These are phyloP conservation scores for Meiosimyza platycephala DNA, from an alignment of 2,888 invertebrate genomes.

Conservation along the genomic window DNA sequence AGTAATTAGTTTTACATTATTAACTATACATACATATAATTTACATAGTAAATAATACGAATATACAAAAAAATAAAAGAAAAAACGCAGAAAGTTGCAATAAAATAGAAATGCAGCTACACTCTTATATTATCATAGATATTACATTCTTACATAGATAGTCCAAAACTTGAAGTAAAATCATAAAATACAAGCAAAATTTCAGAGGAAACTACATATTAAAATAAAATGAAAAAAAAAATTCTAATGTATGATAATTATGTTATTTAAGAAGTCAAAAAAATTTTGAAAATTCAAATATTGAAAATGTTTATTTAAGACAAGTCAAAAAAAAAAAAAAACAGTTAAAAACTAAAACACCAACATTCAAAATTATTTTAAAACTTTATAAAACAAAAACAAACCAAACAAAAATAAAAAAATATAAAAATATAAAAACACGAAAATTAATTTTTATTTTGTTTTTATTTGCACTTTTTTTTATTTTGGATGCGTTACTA, in stretches of 20 bases:
- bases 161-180: constrained; percentile 9
- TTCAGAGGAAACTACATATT: background rate
- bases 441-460: constrained; percentile 15
- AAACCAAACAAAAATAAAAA: constrained; percentile 38
- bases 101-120: background rate
- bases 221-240: constrained; percentile 13
- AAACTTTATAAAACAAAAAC: constrained; percentile 37
- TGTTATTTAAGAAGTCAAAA: constrained; percentile 3
- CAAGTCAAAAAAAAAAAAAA: background rate
- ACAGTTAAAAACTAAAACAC: constrained; percentile 33
- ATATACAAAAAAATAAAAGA: constrained; percentile 14
- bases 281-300: constrained; percentile 24
- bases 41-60: constrained; percentile 1
- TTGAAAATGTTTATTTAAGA: background rate
- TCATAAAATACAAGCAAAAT: no score
- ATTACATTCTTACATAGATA: constrained; percentile 11
- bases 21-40: background rate
- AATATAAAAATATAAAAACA: constrained; percentile 9
- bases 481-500: background rate
- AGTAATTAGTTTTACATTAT: constrained; percentile 18
- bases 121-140: background rate
- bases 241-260: constrained; percentile 4
- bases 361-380: constrained; percentile 46
- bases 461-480: constrained; percentile 15
- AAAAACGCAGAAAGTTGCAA: background rate